Conservation (phyloP, 2,888 invertebrate species). For the Drosophila pseudotalamancana region DNA sequence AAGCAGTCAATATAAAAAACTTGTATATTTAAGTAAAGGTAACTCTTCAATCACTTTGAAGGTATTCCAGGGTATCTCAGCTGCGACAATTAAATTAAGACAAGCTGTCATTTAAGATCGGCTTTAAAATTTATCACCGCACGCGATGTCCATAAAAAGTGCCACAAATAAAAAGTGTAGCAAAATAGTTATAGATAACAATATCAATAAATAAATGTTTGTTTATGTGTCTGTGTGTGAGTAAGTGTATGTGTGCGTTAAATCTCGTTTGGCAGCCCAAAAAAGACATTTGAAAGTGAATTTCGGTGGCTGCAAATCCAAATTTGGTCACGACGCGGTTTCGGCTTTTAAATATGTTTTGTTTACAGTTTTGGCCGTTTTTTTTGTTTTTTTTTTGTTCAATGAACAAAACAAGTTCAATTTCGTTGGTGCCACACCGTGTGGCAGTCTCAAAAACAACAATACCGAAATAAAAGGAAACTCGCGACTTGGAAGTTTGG, state of each 20-base stretch:
- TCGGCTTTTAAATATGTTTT: conserved; percentile 24
- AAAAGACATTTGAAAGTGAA: conserved; percentile 63
- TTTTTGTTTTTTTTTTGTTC: conserved; percentile 19
- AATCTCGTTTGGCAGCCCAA: conserved; percentile 40
- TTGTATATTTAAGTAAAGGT: no score
- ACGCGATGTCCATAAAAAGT: conserved; percentile 51
- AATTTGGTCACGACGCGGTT: conserved; percentile 66
- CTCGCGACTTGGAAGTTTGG: conserved; percentile 60
- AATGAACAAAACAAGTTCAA: conserved; percentile 69
- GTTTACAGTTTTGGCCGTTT: conserved; percentile 21
- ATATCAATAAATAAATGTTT: conserved; percentile 22
- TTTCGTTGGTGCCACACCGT: conserved; percentile 48
- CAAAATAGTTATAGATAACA: conserved; percentile 2
- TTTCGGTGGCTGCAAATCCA: conserved; percentile 52
- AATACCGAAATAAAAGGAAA: conserved; percentile 7
- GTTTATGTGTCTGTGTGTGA: conserved; percentile 21
- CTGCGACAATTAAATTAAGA: background rate
- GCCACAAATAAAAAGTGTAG: background rate
- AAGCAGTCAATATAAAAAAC: no score
- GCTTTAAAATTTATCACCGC: conserved; percentile 44
- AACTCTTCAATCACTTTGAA: background rate
- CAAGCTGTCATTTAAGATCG: background rate
- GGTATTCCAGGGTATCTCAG: background rate
- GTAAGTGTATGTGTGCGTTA: no score
- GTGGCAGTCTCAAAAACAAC: conserved; percentile 30